Base-by-base conservation (phyloP, 92 coral and sea anemone genomes). In the Blastomussa wellsi region DNA sequence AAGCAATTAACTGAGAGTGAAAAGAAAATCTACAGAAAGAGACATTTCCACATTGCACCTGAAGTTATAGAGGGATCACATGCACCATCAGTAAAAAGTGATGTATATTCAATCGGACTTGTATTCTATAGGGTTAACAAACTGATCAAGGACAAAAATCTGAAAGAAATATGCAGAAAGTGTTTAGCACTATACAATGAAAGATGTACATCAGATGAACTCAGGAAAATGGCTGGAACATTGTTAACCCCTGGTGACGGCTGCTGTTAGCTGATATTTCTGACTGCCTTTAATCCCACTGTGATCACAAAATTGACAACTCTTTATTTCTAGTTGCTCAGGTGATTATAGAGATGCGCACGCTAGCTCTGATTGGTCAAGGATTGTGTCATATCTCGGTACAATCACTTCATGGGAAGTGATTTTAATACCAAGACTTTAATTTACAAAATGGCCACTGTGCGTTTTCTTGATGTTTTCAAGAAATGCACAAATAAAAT, bases 161-260 rank as follows among this genome's bases (percentile, higher is more conserved):
- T 72, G 31, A 72, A 72, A 72, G 48, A 72, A 7, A 5, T 72
- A n/a, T 72, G 76, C 76, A 72, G n/a, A 72, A 39, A 22, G 76
- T 72, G 76, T 72, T 37, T 38, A 72, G 76, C 55, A 71, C 75
- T 38, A 71, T 71, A 71, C 75, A 71, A 71, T 71, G 75, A 71
- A 19, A 37, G 75, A 71, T 71, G 75, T 37, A 71, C 75, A 71
- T 71, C 75, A 15, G 36, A 35, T 15, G 75, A 71, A 38, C 75
- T 71, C 12, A 71, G 31, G 48, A 33, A 36, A 71, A 71, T 71
- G 75, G 75, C 75, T 71, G 44, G 48, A 19, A 71, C 47, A 71
- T 71, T 71, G 48, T 71, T 38, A 71, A 71, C 75, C 48, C 37
- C 47, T 38, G 36, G 75, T 71, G n/a, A 70, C 26, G 47, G 22